phyloP scores from a whole-genome alignment of 2,797 vertebrate genomes.

The Florisuga fusca region DNA sequence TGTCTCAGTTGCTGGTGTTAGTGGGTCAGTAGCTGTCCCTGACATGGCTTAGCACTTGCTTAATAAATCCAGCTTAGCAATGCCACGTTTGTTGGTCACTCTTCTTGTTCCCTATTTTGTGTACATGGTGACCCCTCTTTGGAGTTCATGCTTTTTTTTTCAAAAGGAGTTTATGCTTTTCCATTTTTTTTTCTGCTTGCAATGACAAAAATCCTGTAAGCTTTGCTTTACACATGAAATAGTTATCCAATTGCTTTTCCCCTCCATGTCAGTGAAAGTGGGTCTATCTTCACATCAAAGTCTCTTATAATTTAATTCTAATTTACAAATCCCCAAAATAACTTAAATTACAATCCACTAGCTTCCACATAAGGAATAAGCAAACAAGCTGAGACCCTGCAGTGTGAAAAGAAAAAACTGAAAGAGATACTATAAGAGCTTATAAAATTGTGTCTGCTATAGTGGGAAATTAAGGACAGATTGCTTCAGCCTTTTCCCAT shows the following conservation, averaged over 20 bases:
- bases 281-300: constrained; percentile 42
- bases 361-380: neutral
- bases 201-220: neutral
- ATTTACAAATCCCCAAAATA: constrained; percentile 40
- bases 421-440: neutral
- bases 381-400: neutral
- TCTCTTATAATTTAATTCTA: constrained; percentile 40
- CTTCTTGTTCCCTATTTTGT: neutral
- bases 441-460: neutral
- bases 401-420: neutral
- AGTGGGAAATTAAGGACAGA: neutral
- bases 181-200: neutral
- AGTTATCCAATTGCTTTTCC: neutral
- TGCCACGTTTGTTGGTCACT: fast-evolving
- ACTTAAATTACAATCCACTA: constrained; percentile 41
- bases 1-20: neutral
- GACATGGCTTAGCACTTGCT: too few relatives aligned
- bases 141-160: neutral
- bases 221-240: neutral
- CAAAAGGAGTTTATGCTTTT: neutral
- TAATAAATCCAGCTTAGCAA: neutral
- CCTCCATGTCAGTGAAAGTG: constrained; percentile 16
- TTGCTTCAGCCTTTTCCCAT: neutral
- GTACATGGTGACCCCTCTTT: too few relatives aligned
- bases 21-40: neutral